Evolutionary conservation across 2,797 vertebrate species (phyloP), one percentile per base, ranked within the genome.

Genomic region (Chloroceryle amazona): DNA sequence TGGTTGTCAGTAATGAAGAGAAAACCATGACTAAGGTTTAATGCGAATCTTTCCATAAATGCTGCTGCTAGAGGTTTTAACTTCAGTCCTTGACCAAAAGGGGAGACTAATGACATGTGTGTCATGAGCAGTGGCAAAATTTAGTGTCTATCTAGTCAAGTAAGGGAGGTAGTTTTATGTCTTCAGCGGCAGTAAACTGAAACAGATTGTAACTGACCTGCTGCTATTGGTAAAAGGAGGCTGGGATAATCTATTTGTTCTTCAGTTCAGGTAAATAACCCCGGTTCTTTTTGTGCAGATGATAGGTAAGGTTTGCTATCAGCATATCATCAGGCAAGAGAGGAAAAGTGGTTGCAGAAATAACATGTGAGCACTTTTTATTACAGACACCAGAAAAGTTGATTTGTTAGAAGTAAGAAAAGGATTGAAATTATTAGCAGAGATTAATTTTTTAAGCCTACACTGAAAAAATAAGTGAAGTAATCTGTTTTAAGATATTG

Each of bases 371-470:
- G n/a, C 26, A 18, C n/a, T 51, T 88, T 39, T 78, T 90, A 3
- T 71, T 60, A 33, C 41, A 92, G 39, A 22, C 11, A 31, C 54
- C 29, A 67, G 44, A 67, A 58, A 67, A 88, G 10, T 42, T 80
- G 47, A 33, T 49, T 62, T 86, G 11, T 67, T 58, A 74, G 26
- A 62, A 91, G 28, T 31, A 52, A 41, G 55, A 85, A 65, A 72
- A 75, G 49, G 6, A 33, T 3, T 70, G 63, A 67, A 66, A 41
- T 74, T 81, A 62, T 46, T 88, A 71, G 6, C 17, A 67, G 13
- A 37, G 42, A 67, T 75, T 82, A 72, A 54, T 75, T 85, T 37
- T 37, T 88, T 85, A 92, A 65, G 62, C 26, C 72, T 75, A 67
- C 5, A 7, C 21, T 35, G 44, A 68, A 72, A 14, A 81, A 67